phyloP scores from a whole-genome alignment of 2,888 invertebrate species.

The Didymodactylos carnosus region DNA sequence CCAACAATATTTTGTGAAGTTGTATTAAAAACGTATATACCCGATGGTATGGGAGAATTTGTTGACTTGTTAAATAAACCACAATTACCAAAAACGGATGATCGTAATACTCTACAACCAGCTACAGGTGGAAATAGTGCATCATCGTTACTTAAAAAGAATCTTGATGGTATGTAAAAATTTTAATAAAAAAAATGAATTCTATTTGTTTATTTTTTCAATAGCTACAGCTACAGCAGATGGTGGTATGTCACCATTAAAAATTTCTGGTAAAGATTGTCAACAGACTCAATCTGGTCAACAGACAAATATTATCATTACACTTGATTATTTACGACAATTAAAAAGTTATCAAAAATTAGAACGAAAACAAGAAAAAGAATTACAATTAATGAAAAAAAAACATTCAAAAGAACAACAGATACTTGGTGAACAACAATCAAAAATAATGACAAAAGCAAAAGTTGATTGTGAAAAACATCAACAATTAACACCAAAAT shows the following conservation, averaged over 20 bases:
- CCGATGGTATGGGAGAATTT: constrained; percentile 91
- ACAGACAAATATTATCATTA: constrained; percentile 21
- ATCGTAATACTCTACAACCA: too few species aligned
- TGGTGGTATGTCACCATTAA: too few species aligned
- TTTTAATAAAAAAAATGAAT: too few species aligned
- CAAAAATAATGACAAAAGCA: constrained; percentile 49
- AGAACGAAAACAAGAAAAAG: constrained; percentile 82
- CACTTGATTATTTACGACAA: constrained; percentile 25
- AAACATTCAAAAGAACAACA: constrained; percentile 77
- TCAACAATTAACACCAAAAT: not conserved
- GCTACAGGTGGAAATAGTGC: too few species aligned
- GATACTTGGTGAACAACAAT: constrained; percentile 59
- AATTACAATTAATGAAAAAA: constrained; percentile 57
- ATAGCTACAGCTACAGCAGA: not conserved
- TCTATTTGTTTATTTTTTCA: too few species aligned
- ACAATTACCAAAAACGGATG: constrained; percentile 16
- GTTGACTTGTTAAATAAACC: constrained; percentile 94
- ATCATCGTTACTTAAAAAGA: too few species aligned
- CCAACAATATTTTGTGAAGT: constrained; percentile 98
- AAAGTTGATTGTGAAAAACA: constrained; percentile 3
- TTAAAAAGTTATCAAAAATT: constrained; percentile 45
- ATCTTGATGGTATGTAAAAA: too few species aligned
- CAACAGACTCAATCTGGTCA: constrained; percentile 27
- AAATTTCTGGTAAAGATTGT: constrained; percentile 8
- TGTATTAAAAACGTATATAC: constrained; percentile 95